These are phyloP conservation scores for Eilema griseolum DNA, from an alignment of 2,888 invertebrate species.

Conservation along the genomic window DNA sequence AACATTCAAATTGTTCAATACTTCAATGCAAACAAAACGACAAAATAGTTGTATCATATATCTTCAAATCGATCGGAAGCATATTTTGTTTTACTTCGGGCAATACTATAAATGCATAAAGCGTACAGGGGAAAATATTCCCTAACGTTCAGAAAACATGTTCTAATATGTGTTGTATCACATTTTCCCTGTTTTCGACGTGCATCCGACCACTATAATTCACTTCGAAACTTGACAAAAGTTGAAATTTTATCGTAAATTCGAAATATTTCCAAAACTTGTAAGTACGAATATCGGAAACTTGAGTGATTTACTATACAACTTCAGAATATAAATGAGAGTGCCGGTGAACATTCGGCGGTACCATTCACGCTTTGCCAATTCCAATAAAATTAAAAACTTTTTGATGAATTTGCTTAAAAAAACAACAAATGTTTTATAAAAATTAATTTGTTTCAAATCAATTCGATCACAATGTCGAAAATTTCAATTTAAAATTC, in stretches of 20 bases:
- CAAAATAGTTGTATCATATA: constrained; percentile 40
- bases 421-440: background rate
- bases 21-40: background rate
- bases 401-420: constrained; percentile 12
- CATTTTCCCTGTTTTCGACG: constrained; percentile 46
- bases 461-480: background rate
- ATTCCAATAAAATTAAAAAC: constrained; percentile 42
- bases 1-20: background rate
- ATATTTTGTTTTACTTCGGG: constrained; percentile 48
- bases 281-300: constrained; percentile 58
- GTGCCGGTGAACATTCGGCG: constrained; percentile 40
- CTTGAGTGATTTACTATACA: constrained; percentile 70
- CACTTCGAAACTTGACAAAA: constrained; percentile 70
- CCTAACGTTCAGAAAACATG: constrained; percentile 26
- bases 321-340: constrained; percentile 62
- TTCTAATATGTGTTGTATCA: constrained; percentile 28
- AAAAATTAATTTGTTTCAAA: background rate
- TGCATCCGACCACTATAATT: constrained; percentile 64
- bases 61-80: constrained; percentile 46
- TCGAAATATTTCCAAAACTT: constrained; percentile 67
- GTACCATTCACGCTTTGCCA: constrained; percentile 44
- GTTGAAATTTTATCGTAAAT: constrained; percentile 74
- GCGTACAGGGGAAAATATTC: constrained; percentile 29
- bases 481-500: constrained; percentile 5
- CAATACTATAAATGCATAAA: constrained; percentile 38